These are phyloP conservation scores for Euphydryas editha DNA, from an alignment of 2,888 invertebrate species.

Conservation along the genomic window DNA sequence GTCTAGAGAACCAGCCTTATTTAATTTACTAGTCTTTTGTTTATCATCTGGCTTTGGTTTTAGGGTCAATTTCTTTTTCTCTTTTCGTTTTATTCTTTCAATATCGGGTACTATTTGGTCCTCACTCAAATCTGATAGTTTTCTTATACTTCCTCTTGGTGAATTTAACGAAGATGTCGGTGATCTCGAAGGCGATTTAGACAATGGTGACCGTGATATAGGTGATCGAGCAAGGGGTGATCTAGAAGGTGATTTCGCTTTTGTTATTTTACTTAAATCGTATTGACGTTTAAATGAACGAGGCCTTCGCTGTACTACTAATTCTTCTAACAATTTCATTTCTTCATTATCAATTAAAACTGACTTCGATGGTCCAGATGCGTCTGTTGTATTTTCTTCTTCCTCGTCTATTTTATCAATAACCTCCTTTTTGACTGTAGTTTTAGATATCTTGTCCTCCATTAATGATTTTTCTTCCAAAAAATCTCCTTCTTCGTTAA, in stretches of 20 bases:
- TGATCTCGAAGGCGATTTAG: slow-evolving; percentile 79
- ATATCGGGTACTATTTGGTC: slow-evolving; percentile 80
- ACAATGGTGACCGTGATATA: slow-evolving; percentile 75
- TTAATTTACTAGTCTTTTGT: slow-evolving; percentile 68
- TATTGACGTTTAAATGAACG: slow-evolving; percentile 78
- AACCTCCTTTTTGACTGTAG: slow-evolving; percentile 57
- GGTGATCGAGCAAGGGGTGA: slow-evolving; percentile 78
- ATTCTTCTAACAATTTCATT: slow-evolving; percentile 79
- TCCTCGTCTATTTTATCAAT: slow-evolving; percentile 81
- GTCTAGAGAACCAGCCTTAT: slow-evolving; percentile 78
- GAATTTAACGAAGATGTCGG: slow-evolving; percentile 81
- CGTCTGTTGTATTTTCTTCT: slow-evolving; percentile 72
- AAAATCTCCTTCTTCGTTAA: slow-evolving; percentile 86
- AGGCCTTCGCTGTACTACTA: slow-evolving; percentile 78
- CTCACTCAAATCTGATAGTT: slow-evolving; percentile 79
- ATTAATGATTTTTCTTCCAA: slow-evolving; percentile 84
- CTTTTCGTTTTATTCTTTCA: slow-evolving; percentile 77
- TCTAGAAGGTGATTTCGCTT: slow-evolving; percentile 70
- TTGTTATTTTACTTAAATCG: slow-evolving; percentile 72
- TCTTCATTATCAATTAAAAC: slow-evolving; percentile 84
- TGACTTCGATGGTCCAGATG: slow-evolving; percentile 65
- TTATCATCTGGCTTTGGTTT: slow-evolving; percentile 78
- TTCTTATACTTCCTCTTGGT: slow-evolving; percentile 78
- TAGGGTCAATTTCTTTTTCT: slow-evolving; percentile 75
- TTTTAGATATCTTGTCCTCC: slow-evolving; percentile 63